phyloP scores from a whole-genome alignment of 2,797 vertebrate species.

The Xenopus petersii region DNA sequence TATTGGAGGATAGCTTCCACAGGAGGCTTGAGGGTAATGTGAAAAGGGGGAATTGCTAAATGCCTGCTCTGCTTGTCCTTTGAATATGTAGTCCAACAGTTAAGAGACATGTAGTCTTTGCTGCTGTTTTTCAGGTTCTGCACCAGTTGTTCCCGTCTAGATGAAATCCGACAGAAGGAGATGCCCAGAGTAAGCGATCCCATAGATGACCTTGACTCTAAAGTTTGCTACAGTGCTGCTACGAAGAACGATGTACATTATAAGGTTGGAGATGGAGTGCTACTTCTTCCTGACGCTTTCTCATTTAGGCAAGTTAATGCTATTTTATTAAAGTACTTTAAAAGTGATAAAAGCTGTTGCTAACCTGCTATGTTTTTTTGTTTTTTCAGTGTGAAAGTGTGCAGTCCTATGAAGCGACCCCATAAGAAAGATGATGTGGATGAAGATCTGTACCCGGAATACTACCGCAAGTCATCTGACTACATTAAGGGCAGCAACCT shows the following conservation, averaged over 20 bases:
- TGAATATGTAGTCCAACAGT: no score
- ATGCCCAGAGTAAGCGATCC: slow-evolving; percentile 72
- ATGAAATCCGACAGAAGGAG: slow-evolving; percentile 75
- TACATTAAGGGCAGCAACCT: slow-evolving; percentile 97
- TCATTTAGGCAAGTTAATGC: slow-evolving; percentile 72
- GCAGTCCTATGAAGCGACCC: slow-evolving; percentile 84
- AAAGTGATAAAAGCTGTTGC: no score
- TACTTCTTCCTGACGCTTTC: slow-evolving; percentile 82
- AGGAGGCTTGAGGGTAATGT: no score
- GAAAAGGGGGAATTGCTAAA: no score
- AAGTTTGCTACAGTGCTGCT: slow-evolving; percentile 73
- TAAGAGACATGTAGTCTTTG: no score
- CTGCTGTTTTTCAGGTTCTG: slow-evolving; percentile 74
- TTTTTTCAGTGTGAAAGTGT: slow-evolving; percentile 70
- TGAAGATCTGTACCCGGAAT: slow-evolving; percentile 89
- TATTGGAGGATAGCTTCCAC: no score
- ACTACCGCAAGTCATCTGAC: slow-evolving; percentile 93
- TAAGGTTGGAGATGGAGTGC: slow-evolving; percentile 80
- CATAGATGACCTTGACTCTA: slow-evolving; percentile 66
- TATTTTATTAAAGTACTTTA: no score
- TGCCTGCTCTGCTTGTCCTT: no score
- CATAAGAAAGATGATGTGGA: slow-evolving; percentile 89
- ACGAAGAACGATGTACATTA: slow-evolving; percentile 81
- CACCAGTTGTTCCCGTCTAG: slow-evolving; percentile 73
- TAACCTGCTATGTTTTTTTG: no score